Percentiles rank a stretch among this genome's conserved stretches.
These are phyloP conservation scores for Castor canadensis DNA, from an alignment of 2,113 vertebrate genomes.

Conservation along the genomic window DNA sequence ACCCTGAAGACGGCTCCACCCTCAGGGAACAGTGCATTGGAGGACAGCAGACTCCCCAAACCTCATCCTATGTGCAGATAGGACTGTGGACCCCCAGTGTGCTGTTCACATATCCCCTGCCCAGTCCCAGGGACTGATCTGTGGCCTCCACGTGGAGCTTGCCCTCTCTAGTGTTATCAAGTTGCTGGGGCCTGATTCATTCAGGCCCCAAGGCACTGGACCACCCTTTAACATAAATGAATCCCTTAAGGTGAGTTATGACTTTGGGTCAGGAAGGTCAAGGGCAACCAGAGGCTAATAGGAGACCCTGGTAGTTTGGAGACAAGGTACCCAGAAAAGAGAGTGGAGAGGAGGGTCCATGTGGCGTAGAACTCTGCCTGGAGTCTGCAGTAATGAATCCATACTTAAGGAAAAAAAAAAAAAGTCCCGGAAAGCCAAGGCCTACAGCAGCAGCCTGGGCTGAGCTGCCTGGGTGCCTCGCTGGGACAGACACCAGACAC, in stretches of 20 bases:
- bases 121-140: no score
- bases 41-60: background rate
- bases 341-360: no score
- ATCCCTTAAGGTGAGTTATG: background rate
- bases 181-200: background rate
- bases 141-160: background rate
- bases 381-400: background rate
- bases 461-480: background rate
- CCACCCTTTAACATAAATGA: background rate
- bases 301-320: no score
- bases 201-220: background rate
- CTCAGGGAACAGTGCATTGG: background rate
- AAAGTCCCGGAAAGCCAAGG: background rate
- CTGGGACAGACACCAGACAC: no score
- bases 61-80: fast-evolving
- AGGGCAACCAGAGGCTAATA: background rate
- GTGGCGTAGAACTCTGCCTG: no score
- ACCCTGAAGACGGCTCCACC: background rate
- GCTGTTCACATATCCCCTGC: background rate
- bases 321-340: background rate
- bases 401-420: background rate
- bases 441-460: background rate
- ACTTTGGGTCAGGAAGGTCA: background rate
- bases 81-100: no score
- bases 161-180: fast-evolving